Evolutionary conservation across 2,888 invertebrate genomes (phyloP).

Genomic region (Drosophila paracracens): DNA sequence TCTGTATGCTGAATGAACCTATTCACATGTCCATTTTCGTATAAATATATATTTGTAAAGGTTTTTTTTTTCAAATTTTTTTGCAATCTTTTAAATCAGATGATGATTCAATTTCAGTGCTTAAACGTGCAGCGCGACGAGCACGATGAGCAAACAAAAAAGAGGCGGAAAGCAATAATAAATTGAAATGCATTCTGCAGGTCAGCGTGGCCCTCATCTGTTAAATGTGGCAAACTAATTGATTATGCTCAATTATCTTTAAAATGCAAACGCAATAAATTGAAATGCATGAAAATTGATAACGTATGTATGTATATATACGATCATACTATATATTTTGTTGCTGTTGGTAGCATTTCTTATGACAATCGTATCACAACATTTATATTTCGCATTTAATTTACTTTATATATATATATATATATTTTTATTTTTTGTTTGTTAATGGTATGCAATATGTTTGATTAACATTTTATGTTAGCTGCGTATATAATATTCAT

Average conservation of each 20-base stretch:
- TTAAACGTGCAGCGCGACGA: conserved; percentile 47
- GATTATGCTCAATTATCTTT: conserved; percentile 76
- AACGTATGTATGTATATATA: conserved; percentile 5
- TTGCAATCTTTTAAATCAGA: conserved; percentile 16
- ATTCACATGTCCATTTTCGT: conserved; percentile 44
- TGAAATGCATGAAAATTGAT: conserved; percentile 24
- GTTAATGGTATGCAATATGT: conserved; percentile 39
- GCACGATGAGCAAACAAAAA: conserved; percentile 8
- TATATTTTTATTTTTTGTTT: conserved; percentile 3
- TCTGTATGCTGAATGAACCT: conserved; percentile 18
- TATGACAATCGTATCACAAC: conserved; percentile 74
- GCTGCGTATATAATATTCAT: conserved; percentile 40
- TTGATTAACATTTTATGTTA: conserved; percentile 47
- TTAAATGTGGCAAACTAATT: conserved; percentile 80
- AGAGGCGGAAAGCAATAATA: neutral
- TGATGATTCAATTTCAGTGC: conserved; percentile 52
- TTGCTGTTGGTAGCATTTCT: conserved; percentile 24
- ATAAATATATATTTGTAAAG: conserved; percentile 30
- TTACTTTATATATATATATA: conserved; percentile 15
- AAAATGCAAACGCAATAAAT: conserved; percentile 58
- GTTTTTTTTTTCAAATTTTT: neutral
- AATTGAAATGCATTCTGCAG: conserved; percentile 42
- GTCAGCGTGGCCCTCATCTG: conserved; percentile 43
- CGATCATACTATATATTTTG: conserved; percentile 22
- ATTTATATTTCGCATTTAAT: conserved; percentile 62